Conservation (phyloP, 2,797 vertebrate species). For the Gambusia yucatana region DNA sequence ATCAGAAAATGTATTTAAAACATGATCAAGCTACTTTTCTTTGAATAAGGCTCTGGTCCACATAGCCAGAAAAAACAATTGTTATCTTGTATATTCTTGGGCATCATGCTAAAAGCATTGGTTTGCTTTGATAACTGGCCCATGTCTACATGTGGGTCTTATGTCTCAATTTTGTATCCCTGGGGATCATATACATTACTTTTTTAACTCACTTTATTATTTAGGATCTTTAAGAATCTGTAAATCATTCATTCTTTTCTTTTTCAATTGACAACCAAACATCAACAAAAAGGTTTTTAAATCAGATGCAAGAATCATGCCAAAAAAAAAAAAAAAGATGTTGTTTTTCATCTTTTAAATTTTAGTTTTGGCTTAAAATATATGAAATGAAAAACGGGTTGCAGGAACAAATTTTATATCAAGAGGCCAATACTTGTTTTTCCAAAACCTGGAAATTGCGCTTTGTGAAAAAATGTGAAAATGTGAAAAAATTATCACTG, state of each 20-base stretch:
- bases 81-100: background rate
- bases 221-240: constrained; percentile 25
- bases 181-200: constrained; percentile 11
- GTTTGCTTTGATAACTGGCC: background rate
- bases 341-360: background rate
- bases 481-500: no score
- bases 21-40: background rate
- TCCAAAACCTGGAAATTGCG: background rate
- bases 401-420: background rate
- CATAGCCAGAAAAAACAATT: background rate
- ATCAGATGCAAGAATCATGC: background rate
- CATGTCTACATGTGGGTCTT: background rate
- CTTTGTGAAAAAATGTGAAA: background rate
- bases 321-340: background rate
- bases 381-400: background rate
- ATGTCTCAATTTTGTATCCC: constrained; percentile 30
- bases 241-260: background rate
- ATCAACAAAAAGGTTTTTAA: background rate
- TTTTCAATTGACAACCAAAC: background rate
- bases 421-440: background rate
- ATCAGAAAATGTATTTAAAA: background rate
- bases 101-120: background rate
- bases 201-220: constrained; percentile 19
- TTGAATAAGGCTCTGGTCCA: background rate
- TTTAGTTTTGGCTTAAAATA: background rate